These are phyloP conservation scores for Agapornis roseicollis DNA, from an alignment of 2,113 vertebrate genomes.

Conservation along the genomic window DNA sequence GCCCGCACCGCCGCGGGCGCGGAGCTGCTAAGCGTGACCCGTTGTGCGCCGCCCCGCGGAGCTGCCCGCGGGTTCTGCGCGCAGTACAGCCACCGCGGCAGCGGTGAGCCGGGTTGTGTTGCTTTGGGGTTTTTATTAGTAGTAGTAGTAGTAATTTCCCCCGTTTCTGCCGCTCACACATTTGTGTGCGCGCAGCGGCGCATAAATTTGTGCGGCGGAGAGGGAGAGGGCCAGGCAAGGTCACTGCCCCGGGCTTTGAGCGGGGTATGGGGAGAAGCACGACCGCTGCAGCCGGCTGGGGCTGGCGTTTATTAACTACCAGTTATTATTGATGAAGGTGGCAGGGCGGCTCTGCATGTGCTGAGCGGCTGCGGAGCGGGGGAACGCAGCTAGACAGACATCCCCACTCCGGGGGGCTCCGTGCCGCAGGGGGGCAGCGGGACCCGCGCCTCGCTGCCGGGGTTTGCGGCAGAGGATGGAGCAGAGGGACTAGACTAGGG, in stretches of 20 bases:
- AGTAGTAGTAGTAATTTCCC: accelerated
- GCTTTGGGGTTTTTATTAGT: not conserved
- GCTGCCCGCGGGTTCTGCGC: not conserved
- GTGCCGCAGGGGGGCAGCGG: not conserved
- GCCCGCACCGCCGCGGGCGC: not conserved
- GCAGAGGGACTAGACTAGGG: not conserved
- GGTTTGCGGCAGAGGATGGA: not conserved
- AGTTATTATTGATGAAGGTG: not conserved
- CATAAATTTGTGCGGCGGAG: not conserved
- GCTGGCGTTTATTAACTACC: not conserved
- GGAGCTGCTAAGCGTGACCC: not conserved
- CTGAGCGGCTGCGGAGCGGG: not conserved
- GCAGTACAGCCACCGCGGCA: not conserved
- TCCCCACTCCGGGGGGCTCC: not conserved
- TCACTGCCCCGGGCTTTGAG: not conserved
- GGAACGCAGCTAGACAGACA: not conserved
- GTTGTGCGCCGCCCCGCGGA: not conserved
- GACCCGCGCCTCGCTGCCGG: not conserved
- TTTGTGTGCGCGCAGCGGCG: not conserved
- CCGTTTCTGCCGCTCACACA: not conserved
- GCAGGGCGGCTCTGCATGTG: not conserved
- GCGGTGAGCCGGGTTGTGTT: not conserved
- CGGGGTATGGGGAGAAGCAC: not conserved
- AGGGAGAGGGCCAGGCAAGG: not conserved
- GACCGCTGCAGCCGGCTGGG: not conserved